Evolutionary conservation across 2,113 vertebrate species (phyloP).

Genomic region (Ophthalmolycus amberensis): DNA sequence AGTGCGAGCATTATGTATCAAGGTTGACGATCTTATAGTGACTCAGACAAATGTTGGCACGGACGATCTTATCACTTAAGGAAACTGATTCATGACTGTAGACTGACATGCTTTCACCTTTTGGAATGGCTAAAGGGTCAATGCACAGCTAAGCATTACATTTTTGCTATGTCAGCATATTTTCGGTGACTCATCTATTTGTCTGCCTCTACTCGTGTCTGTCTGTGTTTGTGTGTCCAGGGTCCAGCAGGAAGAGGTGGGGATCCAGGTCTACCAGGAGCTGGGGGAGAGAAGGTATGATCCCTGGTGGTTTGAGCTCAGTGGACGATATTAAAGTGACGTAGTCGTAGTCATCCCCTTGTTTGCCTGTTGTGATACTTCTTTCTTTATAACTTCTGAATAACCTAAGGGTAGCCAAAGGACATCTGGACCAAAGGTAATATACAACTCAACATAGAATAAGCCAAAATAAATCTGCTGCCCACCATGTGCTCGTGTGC

Average conservation of each 20-base stretch:
- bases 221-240: slow-evolving; percentile 70
- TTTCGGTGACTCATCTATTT: neutral
- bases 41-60: neutral
- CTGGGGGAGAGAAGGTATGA: slow-evolving; percentile 86
- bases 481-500: neutral
- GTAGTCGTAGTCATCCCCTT: neutral
- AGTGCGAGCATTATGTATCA: neutral
- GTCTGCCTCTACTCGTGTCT: neutral
- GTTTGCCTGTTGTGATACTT: neutral
- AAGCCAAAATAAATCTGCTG: neutral
- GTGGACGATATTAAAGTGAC: neutral
- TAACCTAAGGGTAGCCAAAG: slow-evolving; percentile 87
- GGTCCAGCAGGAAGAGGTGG: slow-evolving; percentile 86
- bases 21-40: neutral
- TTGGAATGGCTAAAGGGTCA: slow-evolving; percentile 40
- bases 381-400: neutral
- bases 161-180: neutral
- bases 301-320: neutral
- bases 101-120: slow-evolving; percentile 15
- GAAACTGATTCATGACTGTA: neutral
- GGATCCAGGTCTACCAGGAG: slow-evolving; percentile 78
- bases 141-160: neutral
- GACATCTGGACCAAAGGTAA: slow-evolving; percentile 89
- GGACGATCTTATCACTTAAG: slow-evolving; percentile 46
- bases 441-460: neutral